phyloP scores from a whole-genome alignment of 2,113 vertebrate species.

The Erinaceus europaeus region DNA sequence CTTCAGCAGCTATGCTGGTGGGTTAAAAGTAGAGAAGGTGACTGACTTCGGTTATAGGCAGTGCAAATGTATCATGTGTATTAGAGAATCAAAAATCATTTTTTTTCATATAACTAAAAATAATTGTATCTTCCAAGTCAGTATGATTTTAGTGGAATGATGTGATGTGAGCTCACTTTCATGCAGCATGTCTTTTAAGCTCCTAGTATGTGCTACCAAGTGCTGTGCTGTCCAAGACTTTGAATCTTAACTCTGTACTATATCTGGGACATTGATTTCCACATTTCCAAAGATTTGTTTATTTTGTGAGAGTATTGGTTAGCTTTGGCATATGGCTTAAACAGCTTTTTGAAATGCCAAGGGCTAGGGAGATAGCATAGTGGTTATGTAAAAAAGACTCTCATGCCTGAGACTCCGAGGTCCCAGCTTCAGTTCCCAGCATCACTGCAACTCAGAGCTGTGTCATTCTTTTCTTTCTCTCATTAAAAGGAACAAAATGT shows the following conservation, averaged over 20 bases:
- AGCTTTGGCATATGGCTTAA: background rate
- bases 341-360: no score
- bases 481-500: no score
- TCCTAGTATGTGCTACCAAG: rapidly evolving
- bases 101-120: background rate
- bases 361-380: no score
- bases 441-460: no score
- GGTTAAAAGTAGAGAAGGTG: background rate
- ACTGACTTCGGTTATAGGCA: no score
- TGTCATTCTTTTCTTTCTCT: no score
- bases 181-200: background rate
- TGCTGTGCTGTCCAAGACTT: background rate
- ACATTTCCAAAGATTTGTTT: background rate
- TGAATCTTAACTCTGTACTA: background rate
- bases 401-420: no score
- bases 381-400: no score
- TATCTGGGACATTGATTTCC: background rate
- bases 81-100: background rate
- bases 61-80: background rate
- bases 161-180: background rate
- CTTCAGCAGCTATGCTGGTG: background rate
- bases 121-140: background rate
- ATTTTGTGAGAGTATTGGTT: background rate
- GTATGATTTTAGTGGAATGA: background rate
- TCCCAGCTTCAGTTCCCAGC: no score